A percentile compares a stretch with the other conserved stretches of the same genome.
phyloP scores from a whole-genome alignment of 2,888 invertebrate species.

The Ganaspis brasiliensis region DNA sequence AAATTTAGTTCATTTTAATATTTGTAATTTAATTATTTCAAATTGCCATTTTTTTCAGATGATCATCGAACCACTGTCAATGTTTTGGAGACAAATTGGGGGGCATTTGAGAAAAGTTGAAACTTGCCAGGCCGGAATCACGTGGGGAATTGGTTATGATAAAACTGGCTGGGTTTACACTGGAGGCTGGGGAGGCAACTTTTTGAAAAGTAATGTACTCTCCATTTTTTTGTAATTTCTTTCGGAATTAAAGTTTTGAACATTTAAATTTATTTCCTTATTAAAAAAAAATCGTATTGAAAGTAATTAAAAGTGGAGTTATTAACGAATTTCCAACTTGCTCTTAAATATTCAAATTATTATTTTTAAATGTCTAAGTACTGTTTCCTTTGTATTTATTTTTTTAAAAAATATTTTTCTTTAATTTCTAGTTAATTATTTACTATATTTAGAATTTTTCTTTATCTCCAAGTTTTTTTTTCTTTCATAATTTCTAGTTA shows the following conservation, averaged over 20 bases:
- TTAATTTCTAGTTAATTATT: no score
- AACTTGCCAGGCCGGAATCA: constrained; percentile 88
- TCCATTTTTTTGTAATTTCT: not conserved
- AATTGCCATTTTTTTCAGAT: constrained; percentile 71
- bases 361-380: no score
- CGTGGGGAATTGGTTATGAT: constrained; percentile 96
- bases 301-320: no score
- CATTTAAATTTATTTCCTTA: constrained; percentile 12
- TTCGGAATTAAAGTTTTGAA: not conserved
- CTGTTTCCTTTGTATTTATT: no score
- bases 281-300: not conserved
- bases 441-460: no score
- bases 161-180: constrained; percentile 95
- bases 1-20: no score
- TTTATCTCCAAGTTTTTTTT: no score
- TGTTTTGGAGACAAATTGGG: constrained; percentile 93
- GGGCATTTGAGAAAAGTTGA: constrained; percentile 92
- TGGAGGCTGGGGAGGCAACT: constrained; percentile 93
- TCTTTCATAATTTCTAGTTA: no score
- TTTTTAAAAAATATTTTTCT: no score
- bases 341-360: no score
- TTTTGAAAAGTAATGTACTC: constrained; percentile 84
- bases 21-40: constrained; percentile 13
- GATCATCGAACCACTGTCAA: constrained; percentile 88
- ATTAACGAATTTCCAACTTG: no score